Evolutionary conservation across 2,888 invertebrate species (phyloP).

Genomic region (Tiliacea citrago): DNA sequence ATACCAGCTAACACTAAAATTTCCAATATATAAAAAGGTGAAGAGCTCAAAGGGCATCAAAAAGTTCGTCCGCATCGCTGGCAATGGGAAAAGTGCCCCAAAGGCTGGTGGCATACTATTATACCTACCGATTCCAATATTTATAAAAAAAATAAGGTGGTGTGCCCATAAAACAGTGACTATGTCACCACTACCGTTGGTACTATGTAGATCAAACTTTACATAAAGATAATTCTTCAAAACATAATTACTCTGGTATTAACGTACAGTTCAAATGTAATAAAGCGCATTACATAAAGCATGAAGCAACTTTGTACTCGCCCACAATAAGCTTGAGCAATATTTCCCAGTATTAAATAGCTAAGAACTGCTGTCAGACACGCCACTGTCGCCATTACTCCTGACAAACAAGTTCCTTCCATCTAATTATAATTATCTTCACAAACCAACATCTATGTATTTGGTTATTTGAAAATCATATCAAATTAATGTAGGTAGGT

Average conservation of each 20-base stretch:
- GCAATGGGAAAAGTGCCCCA: neutral
- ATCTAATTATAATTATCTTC: conserved; percentile 68
- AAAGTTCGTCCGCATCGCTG: neutral
- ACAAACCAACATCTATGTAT: neutral
- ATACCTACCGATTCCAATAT: neutral
- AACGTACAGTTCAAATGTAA: conserved; percentile 12
- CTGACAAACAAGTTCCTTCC: conserved; percentile 67
- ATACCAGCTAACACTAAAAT: no score
- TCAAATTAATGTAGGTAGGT: neutral
- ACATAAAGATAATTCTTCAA: conserved; percentile 3
- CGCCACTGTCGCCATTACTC: conserved; percentile 70
- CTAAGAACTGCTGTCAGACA: conserved; percentile 69
- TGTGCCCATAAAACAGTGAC: neutral
- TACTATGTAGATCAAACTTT: conserved; percentile 11
- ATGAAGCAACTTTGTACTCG: conserved; percentile 46
- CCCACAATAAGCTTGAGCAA: conserved; percentile 53
- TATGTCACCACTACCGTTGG: neutral
- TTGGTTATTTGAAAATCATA: neutral
- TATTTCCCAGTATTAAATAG: conserved; percentile 43
- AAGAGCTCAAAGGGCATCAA: no score
- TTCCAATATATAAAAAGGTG: no score
- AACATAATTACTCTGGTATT: neutral
- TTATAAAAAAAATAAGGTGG: neutral
- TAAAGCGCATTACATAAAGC: conserved; percentile 26
- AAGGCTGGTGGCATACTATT: neutral